These are phyloP conservation scores for Conistra vaccinii DNA, from an alignment of 2,888 invertebrate species.

Conservation along the genomic window DNA sequence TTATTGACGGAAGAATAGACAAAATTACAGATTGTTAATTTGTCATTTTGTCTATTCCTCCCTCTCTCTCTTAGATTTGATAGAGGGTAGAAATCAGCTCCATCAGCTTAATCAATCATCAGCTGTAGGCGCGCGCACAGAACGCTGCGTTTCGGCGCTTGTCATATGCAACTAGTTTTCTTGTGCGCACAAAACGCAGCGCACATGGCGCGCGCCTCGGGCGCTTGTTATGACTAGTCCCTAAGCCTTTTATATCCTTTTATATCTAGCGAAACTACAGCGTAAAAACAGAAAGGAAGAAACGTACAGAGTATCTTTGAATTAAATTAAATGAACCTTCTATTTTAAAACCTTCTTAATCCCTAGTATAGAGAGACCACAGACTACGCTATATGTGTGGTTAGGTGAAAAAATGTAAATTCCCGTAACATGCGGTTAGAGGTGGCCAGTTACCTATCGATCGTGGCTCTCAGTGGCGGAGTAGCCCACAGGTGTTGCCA, in stretches of 20 bases:
- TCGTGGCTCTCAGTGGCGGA: slow-evolving; percentile 25
- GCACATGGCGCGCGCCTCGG: no score
- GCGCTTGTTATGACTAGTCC: no score
- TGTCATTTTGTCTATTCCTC: no score
- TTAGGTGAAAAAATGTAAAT: slow-evolving; percentile 60
- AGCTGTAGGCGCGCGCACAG: no score
- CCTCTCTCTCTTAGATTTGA: no score
- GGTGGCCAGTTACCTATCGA: slow-evolving; percentile 57
- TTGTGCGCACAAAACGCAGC: no score
- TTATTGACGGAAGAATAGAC: no score
- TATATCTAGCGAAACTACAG: not conserved
- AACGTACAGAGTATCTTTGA: slow-evolving; percentile 9
- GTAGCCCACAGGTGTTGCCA: slow-evolving; percentile 58
- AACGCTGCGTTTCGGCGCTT: no score
- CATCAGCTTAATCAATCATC: no score
- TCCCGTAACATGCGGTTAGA: slow-evolving; percentile 42
- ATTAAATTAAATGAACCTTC: slow-evolving; percentile 30
- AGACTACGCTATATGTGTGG: slow-evolving; percentile 26
- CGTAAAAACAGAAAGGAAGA: not conserved
- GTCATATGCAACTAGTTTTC: no score
- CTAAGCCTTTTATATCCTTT: not conserved
- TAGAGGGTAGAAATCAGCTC: no score
- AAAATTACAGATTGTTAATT: no score
- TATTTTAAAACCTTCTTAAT: slow-evolving; percentile 39
- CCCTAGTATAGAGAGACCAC: slow-evolving; percentile 38